Conservation (phyloP, 92 coral and sea anemone genomes). For the Actinernus sp. region DNA sequence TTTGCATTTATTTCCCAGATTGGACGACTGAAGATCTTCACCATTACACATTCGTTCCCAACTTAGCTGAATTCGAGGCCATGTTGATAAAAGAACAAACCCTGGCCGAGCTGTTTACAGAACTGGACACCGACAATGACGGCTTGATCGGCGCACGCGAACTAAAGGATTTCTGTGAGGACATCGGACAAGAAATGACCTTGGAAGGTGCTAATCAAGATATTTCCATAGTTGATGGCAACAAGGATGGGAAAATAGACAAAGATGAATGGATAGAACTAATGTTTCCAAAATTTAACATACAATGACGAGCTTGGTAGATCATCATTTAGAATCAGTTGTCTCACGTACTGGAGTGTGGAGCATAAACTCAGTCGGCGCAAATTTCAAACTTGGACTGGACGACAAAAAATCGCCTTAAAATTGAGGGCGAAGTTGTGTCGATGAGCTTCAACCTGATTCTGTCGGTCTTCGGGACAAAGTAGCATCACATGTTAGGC, state of each 20-base stretch:
- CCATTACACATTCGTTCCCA: conserved; percentile 92
- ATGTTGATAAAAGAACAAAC: conserved; percentile 98
- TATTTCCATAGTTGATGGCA: conserved; percentile 80
- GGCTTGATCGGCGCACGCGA: conserved; percentile 93
- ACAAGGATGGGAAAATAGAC: conserved; percentile 94
- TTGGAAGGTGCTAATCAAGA: conserved; percentile 88
- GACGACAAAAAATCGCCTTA: no score
- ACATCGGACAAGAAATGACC: conserved; percentile 94
- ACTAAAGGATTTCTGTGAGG: conserved; percentile 94
- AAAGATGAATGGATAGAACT: conserved; percentile 98
- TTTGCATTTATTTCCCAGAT: conserved; percentile 15
- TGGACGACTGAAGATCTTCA: conserved; percentile 79
- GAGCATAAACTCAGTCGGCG: no score
- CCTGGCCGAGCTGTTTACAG: conserved; percentile 91
- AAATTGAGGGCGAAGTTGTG: no score
- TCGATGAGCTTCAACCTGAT: no score
- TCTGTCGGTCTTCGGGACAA: no score
- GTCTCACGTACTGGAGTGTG: no score
- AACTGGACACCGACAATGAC: conserved; percentile 91
- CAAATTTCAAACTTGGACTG: no score
- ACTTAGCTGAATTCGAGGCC: conserved; percentile 99
- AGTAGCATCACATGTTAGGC: no score
- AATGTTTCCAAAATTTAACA: conserved; percentile 98
- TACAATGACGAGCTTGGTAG: conserved; percentile 61
- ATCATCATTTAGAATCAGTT: no score